Evolutionary conservation across 2,888 invertebrate species (phyloP).

Genomic region (Oasisia sp.): DNA sequence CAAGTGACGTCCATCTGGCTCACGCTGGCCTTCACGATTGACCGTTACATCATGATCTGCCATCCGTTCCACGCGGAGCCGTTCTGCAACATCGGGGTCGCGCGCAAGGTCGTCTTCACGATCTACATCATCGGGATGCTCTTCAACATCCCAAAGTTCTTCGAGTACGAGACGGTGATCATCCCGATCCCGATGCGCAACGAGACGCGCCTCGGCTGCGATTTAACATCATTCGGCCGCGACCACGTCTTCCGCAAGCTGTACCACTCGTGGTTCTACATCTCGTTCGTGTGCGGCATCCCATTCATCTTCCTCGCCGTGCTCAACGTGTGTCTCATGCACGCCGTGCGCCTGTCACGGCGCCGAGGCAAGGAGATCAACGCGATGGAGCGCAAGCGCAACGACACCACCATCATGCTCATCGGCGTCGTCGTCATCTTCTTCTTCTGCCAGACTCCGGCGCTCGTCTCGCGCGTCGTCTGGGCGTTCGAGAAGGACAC

Average conservation of each 20-base stretch:
- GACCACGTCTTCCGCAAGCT: conserved; percentile 49
- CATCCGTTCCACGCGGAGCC: conserved; percentile 63
- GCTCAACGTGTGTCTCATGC: conserved; percentile 62
- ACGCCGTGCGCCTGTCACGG: conserved; percentile 59
- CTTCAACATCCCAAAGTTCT: conserved; percentile 62
- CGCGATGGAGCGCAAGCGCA: conserved; percentile 59
- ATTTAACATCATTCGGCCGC: conserved; percentile 53
- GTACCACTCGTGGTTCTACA: conserved; percentile 63
- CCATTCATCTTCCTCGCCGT: conserved; percentile 63
- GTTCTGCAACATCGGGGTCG: conserved; percentile 57
- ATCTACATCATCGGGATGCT: conserved; percentile 54
- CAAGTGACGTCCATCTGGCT: conserved; percentile 63
- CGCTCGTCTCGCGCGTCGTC: conserved; percentile 63
- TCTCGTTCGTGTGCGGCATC: conserved; percentile 61
- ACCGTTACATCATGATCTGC: conserved; percentile 66
- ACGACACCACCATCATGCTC: conserved; percentile 65
- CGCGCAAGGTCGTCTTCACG: conserved; percentile 53
- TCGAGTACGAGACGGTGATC: conserved; percentile 56
- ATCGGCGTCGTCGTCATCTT: conserved; percentile 65
- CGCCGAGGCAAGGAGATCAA: conserved; percentile 57
- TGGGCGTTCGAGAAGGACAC: conserved; percentile 55
- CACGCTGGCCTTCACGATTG: conserved; percentile 64
- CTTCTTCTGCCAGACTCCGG: conserved; percentile 64
- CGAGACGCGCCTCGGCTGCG: background rate
- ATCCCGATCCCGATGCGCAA: conserved; percentile 27